Base-by-base conservation (phyloP, 2,113 vertebrate genomes). In the Poeciliopsis retropinna region DNA sequence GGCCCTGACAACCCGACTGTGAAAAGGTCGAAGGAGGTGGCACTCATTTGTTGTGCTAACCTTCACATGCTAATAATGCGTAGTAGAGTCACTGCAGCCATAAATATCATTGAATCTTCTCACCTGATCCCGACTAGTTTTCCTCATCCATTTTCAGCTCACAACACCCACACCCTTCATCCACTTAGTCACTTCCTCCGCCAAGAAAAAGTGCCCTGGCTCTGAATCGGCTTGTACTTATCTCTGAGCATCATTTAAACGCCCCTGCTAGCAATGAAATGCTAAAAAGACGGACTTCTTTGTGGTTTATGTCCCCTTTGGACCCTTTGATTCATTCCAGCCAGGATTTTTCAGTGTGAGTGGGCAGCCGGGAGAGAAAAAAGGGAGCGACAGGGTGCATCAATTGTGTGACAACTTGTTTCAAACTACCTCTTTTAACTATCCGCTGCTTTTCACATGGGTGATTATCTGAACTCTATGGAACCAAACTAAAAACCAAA, bases 371-470 rank as follows among this genome's bases (percentile, higher is more conserved):
- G 60, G 78, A 81, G 85, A 86, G 75, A 79, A 84, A 85, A 83
- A 90, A 65, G 72, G 72, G 74, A 85, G 75, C 90, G 60, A 82
- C 85, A 62, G 85, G 83, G 85, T 70, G 82, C 85, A 86, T 89
- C 87, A 89, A 91, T 90, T 90, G 88, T 87, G 87, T 71, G 76
- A 86, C 87, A 88, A 82, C 79, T 79, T 83, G 85, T 82, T 89
- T 87, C 67, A 83, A 78, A 72, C 78, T 70, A 81, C 51, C 80
- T 84, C 69, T 54, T 70, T 79, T 70, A 61, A 75, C 74, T 69
- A 85, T 85, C 80, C 70, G 71, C 82, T 82, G 70, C 80, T 88
- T 86, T 86, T 83, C 84, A 83, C 82, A 51, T 77, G 32, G 70
- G 63, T 83, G 81, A 86, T 80, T 89, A 86, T 91, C 88, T 80